A percentile compares a stretch with the other conserved stretches of the same genome.
phyloP scores from a whole-genome alignment of 2,888 invertebrate species.

The Stenolophus ochropezus region DNA sequence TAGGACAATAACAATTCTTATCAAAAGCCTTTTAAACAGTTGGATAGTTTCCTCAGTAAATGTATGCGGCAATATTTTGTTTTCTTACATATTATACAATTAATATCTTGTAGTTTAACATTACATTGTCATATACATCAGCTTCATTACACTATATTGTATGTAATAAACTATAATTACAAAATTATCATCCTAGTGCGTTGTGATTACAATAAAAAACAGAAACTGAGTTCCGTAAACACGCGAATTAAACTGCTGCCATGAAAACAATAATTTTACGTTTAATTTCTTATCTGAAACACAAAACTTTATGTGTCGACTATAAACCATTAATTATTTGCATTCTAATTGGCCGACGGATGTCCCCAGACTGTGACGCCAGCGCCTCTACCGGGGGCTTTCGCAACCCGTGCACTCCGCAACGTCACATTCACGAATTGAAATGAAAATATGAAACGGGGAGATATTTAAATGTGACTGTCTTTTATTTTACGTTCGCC shows the following conservation, averaged over 20 bases:
- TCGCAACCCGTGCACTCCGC: not conserved
- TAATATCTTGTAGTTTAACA: no score
- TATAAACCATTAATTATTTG: constrained; percentile 63
- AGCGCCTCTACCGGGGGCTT: not conserved
- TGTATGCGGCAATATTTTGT: no score
- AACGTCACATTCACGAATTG: constrained; percentile 48
- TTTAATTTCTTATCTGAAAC: constrained; percentile 56
- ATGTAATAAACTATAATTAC: constrained; percentile 28
- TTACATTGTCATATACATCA: not conserved
- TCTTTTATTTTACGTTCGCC: constrained; percentile 53
- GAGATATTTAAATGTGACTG: constrained; percentile 58
- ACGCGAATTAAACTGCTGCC: constrained; percentile 28
- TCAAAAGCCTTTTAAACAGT: no score
- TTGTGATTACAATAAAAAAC: constrained; percentile 33
- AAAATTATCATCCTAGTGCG: constrained; percentile 27
- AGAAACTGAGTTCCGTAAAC: constrained; percentile 8
- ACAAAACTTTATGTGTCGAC: constrained; percentile 57
- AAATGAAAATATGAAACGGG: constrained; percentile 58
- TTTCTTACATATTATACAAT: no score
- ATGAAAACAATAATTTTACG: constrained; percentile 53
- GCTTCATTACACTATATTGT: not conserved
- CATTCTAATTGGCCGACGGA: constrained; percentile 61
- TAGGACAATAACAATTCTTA: no score
- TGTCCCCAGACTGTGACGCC: constrained; percentile 36
- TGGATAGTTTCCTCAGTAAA: no score